Conservation (phyloP, 2,888 invertebrate species). For the Lithosia quadra region DNA sequence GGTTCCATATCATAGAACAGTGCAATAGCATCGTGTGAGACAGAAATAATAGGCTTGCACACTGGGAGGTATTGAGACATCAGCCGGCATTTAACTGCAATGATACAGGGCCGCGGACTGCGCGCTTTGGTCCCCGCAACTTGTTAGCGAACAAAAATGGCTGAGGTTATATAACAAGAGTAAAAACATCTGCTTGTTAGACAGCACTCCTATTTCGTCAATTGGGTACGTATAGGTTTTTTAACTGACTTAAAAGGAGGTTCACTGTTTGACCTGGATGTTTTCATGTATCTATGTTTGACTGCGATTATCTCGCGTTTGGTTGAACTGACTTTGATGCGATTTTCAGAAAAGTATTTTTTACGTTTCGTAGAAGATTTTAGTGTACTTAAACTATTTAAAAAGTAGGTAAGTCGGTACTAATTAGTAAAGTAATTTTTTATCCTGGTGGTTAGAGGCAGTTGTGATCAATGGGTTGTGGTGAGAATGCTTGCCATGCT, state of each 20-base stretch:
- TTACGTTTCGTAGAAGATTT: too few species aligned
- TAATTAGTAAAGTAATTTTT: too few species aligned
- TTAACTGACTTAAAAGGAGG: too few species aligned
- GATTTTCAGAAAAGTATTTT: too few species aligned
- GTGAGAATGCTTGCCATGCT: neutral
- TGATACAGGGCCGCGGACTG: conserved; percentile 36
- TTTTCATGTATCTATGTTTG: too few species aligned
- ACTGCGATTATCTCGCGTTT: too few species aligned
- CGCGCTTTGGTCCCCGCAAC: neutral
- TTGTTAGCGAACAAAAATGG: conserved; percentile 10
- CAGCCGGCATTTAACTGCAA: conserved; percentile 74
- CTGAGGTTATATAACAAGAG: conserved; percentile 9
- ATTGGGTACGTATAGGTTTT: neutral
- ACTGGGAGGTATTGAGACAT: conserved; percentile 87
- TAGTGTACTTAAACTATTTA: too few species aligned
- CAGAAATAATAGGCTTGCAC: conserved; percentile 85
- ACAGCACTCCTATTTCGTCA: neutral
- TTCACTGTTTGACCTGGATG: too few species aligned
- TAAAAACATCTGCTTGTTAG: neutral
- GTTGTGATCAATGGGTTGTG: too few species aligned
- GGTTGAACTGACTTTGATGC: too few species aligned
- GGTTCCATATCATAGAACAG: conserved; percentile 58
- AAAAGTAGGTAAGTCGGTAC: too few species aligned
- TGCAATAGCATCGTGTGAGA: conserved; percentile 78
- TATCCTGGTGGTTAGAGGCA: neutral